These are phyloP conservation scores for Ephialtes manifestator DNA, from an alignment of 2,888 invertebrate genomes.

Conservation along the genomic window DNA sequence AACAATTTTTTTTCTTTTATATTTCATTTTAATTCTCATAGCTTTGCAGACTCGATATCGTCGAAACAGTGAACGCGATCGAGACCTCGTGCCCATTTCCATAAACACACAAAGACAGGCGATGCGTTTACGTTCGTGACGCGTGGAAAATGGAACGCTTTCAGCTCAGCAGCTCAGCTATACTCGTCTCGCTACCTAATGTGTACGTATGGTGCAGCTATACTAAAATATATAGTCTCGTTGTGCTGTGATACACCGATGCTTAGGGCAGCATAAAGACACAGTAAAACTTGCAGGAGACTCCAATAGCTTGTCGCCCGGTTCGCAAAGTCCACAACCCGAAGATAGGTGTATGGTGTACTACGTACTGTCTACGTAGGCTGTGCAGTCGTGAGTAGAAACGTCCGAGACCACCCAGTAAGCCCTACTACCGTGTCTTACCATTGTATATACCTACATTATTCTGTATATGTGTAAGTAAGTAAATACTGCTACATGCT, in stretches of 20 bases:
- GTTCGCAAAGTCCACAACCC: conserved; percentile 31
- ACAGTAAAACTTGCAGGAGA: not conserved
- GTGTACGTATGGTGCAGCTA: not conserved
- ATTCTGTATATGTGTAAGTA: not conserved
- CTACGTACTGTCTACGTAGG: conserved; percentile 33
- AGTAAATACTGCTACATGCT: conserved; percentile 29
- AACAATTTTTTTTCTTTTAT: not conserved
- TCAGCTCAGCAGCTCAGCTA: not conserved
- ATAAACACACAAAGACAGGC: conserved; percentile 5
- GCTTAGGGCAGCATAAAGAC: not conserved
- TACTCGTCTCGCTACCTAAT: not conserved
- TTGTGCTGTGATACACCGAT: conserved; percentile 3
- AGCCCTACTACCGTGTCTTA: conserved; percentile 54
- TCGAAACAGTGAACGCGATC: not conserved
- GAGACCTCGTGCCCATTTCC: conserved; percentile 17
- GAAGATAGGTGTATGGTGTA: conserved; percentile 44
- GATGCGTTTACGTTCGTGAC: not conserved
- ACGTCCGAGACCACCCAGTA: conserved; percentile 65
- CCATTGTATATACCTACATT: conserved; percentile 39
- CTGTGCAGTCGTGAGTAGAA: conserved; percentile 61
- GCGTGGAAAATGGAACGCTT: conserved; percentile 7
- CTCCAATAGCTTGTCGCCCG: conserved; percentile 34
- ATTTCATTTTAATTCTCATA: not conserved
- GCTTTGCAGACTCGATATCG: not conserved
- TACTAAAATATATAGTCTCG: not conserved